Evolutionary conservation across 1,140 invertebrate species (phyloP).

Genomic region (Amyelois transitella): DNA sequence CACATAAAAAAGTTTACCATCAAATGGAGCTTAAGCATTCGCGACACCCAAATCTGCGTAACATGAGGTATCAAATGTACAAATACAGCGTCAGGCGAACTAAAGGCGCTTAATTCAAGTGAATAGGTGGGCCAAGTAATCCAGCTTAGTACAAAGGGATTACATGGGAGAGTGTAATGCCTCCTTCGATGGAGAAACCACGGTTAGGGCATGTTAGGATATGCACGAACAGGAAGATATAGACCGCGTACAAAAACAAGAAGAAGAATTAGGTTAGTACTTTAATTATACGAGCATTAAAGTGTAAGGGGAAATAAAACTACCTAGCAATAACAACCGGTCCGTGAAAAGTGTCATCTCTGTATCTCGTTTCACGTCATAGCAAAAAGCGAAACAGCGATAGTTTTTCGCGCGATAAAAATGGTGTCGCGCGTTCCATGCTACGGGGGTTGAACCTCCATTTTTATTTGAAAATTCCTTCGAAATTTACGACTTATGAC

Average conservation of each 20-base stretch:
- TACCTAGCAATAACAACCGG: no score
- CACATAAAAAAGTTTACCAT: neutral
- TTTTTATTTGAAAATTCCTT: no score
- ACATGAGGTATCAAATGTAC: constrained; percentile 41
- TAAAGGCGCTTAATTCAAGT: constrained; percentile 39
- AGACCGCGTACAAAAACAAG: neutral
- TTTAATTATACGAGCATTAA: neutral
- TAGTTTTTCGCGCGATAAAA: no score
- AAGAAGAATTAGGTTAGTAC: neutral
- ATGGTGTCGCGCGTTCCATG: no score
- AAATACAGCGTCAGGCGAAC: constrained; percentile 47
- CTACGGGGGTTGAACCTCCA: no score
- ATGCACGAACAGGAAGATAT: neutral
- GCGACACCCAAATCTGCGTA: constrained; percentile 40
- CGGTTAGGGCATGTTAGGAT: neutral
- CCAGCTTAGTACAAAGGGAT: constrained; percentile 59
- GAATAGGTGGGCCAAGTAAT: constrained; percentile 55
- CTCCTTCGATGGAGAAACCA: constrained; percentile 15
- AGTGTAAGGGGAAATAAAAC: no score
- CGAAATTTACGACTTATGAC: no score
- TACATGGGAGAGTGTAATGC: constrained; percentile 57
- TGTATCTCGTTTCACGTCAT: no score
- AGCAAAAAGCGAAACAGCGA: no score
- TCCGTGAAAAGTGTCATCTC: no score
- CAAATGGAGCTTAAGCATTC: neutral